A percentile compares a stretch with the other conserved stretches of the same genome.
These are phyloP conservation scores for Anthoptus insignis DNA, from an alignment of 2,888 invertebrate species.

Conservation along the genomic window DNA sequence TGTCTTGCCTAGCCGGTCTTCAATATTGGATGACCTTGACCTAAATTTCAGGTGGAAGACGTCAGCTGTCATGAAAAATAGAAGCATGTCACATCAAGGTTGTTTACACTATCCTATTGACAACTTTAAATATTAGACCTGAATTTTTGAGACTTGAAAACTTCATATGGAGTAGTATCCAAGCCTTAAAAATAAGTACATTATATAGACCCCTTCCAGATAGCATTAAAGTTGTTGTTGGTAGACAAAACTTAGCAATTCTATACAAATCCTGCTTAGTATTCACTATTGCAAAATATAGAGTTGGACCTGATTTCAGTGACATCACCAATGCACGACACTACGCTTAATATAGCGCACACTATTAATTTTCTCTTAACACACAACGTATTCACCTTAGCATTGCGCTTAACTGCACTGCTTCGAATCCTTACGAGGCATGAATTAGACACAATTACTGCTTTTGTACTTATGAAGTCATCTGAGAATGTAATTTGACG, in stretches of 20 bases:
- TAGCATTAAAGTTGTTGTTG: conserved; percentile 3
- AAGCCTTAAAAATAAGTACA: conserved; percentile 6
- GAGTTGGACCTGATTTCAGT: conserved; percentile 30
- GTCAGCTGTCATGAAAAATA: conserved; percentile 52
- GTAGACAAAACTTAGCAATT: conserved; percentile 14
- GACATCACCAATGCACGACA: conserved; percentile 55
- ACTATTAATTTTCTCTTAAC: conserved; percentile 67
- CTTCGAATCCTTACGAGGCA: conserved; percentile 73
- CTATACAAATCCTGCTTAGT: conserved; percentile 15
- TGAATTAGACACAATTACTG: conserved; percentile 51
- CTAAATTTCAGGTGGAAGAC: conserved; percentile 61
- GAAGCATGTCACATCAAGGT: conserved; percentile 49
- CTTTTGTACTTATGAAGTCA: background rate
- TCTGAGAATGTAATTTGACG: conserved; percentile 28
- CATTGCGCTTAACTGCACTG: conserved; percentile 79
- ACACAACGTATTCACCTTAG: conserved; percentile 61
- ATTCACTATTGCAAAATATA: conserved; percentile 25
- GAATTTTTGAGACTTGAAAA: conserved; percentile 14
- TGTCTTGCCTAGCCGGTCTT: conserved; percentile 32
- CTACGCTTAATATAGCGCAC: conserved; percentile 61
- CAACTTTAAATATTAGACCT: conserved; percentile 14
- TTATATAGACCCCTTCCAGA: conserved; percentile 26
- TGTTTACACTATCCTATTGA: conserved; percentile 56
- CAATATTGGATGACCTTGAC: conserved; percentile 77
- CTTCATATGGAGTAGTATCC: background rate